Conservation (phyloP, 2,888 invertebrate genomes). For the Hymenopus coronatus region DNA sequence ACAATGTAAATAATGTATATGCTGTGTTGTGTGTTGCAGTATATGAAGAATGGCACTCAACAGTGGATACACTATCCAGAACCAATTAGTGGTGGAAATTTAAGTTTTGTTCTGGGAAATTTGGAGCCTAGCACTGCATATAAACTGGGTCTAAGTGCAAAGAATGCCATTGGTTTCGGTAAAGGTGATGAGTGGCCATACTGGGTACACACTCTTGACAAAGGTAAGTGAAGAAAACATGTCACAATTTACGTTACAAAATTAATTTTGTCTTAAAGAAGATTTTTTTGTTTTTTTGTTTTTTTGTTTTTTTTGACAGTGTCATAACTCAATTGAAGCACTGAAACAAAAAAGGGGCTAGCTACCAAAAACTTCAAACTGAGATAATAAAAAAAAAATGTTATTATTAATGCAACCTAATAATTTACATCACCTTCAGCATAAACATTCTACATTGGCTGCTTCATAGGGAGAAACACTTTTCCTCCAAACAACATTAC, state of each 20-base stretch:
- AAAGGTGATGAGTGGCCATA: slow-evolving; percentile 52
- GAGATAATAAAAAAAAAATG: no score
- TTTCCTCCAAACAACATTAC: no score
- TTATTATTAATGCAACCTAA: no score
- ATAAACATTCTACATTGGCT: no score
- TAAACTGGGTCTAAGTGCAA: slow-evolving; percentile 63
- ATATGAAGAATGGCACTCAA: slow-evolving; percentile 54
- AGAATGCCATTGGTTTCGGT: slow-evolving; percentile 62
- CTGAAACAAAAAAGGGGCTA: no score
- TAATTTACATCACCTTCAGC: no score
- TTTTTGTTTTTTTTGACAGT: no score
- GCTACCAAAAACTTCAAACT: no score
- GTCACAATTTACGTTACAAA: background rate
- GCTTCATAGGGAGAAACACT: no score
- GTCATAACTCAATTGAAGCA: no score
- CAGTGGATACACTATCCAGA: slow-evolving; percentile 58
- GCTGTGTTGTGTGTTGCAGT: slow-evolving; percentile 43
- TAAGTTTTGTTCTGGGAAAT: slow-evolving; percentile 66
- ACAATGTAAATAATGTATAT: background rate
- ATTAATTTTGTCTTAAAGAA: background rate
- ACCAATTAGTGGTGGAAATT: slow-evolving; percentile 61
- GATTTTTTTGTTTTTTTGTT: no score
- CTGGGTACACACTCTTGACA: slow-evolving; percentile 59
- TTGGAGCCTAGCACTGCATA: slow-evolving; percentile 66
- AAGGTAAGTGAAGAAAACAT: slow-evolving; percentile 8